phyloP scores from a whole-genome alignment of 2,888 invertebrate species.

The Steinernema scapterisci region DNA sequence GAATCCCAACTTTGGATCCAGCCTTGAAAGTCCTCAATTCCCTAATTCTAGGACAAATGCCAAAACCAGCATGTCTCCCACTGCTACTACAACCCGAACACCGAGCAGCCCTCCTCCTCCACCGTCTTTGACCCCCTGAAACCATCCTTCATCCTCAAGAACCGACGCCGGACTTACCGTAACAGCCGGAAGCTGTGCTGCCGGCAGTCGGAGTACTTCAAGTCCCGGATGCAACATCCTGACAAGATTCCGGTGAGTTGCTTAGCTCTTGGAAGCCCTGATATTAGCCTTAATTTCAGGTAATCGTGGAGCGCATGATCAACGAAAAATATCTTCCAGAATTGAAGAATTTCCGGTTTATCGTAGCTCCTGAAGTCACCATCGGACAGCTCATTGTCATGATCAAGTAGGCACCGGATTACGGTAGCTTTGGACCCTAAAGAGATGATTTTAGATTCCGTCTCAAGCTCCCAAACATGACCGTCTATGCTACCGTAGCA shows the following conservation, averaged over 20 bases:
- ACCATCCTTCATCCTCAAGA: background rate
- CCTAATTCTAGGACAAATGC: background rate
- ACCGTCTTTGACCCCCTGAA: constrained; percentile 16
- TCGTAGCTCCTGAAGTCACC: constrained; percentile 12
- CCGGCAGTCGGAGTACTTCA: constrained; percentile 28
- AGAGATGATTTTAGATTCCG: background rate
- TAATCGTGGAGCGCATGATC: constrained; percentile 2
- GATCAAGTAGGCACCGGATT: constrained; percentile 10
- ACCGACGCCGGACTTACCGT: constrained; percentile 12
- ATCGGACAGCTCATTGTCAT: constrained; percentile 23
- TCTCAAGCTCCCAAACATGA: background rate
- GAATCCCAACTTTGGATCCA: too few species aligned
- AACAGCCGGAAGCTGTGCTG: constrained; percentile 20
- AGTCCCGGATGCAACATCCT: constrained; percentile 5
- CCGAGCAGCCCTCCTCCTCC: background rate
- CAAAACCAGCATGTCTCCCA: constrained; percentile 9
- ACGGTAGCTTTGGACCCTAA: background rate
- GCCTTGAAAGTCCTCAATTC: too few species aligned
- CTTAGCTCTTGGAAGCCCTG: too few species aligned
- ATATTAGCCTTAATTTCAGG: background rate
- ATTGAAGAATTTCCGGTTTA: constrained; percentile 23
- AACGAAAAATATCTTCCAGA: constrained; percentile 13
- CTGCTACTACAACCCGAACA: constrained; percentile 16
- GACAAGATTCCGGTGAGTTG: constrained; percentile 21
- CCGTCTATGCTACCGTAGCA: background rate